Base-by-base conservation (phyloP, 1,140 invertebrate species). In the Monomorium pharaonis region DNA sequence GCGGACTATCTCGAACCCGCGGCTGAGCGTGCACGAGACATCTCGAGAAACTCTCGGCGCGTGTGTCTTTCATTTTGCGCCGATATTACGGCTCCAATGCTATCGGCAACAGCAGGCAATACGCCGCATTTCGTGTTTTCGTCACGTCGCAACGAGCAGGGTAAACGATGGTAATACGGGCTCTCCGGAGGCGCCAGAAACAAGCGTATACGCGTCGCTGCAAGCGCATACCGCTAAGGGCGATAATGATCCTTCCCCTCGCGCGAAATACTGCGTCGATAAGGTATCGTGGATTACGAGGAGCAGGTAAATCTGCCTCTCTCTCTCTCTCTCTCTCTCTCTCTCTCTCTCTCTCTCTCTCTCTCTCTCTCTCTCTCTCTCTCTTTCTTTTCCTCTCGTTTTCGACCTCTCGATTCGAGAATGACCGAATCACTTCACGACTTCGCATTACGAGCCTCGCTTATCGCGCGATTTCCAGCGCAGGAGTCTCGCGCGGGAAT, bases 201-300 rank as follows among this genome's bases (percentile, higher is more conserved):
- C 62, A 51, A 37, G 56, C 58, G 27, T 76, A 63, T 37, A 37
- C 49, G 49, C 56, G 33, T 10, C 10, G 72, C 69, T 18, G 44
- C 69, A 27, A 51, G n/a, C 37, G n/a, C n/a, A n/a, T 54, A 27
- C n/a, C 33, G 51, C 24, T 47, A 77, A 67, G 14, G 44, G n/a
- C 47, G 47, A 80, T 80, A 80, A 80, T 42, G 44, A 80, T 69
- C 21, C 62, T 67, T 69, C 44, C 60, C 24, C 24, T 33, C 14
- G 44, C 58, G n/a, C 14, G 42, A 78, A 78, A 78, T 65, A 78
- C 14, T 24, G 24, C 58, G 27, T 37, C 62, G 62, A 80, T 80
- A 80, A 80, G 62, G 54, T 42, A 9, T 37, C 62, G 27, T 18
- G 76, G 60, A 78, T 65, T 49, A 49, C 24, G 37, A 44, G 14